Conservation (phyloP, 2,113 vertebrate genomes). For the Blennius ocellaris region DNA sequence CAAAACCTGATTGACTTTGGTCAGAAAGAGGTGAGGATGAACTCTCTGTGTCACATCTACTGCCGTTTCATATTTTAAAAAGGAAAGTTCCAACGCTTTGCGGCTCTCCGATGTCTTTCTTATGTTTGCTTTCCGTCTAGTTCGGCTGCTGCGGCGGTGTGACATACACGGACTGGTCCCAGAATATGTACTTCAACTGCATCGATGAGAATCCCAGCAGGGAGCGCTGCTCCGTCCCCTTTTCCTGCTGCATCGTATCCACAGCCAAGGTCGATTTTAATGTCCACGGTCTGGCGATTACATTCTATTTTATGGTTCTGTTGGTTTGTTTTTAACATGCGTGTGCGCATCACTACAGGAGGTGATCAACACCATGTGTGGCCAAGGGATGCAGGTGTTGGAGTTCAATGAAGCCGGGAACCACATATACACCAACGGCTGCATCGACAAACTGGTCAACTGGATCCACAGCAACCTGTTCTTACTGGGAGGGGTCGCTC, state of each 20-base stretch:
- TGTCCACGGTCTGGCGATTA: too few species aligned
- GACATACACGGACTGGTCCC: constrained; percentile 90
- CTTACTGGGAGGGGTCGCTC: constrained; percentile 89
- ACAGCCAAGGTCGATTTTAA: constrained; percentile 77
- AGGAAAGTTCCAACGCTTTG: too few species aligned
- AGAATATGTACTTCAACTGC: constrained; percentile 94
- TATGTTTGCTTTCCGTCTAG: constrained; percentile 66
- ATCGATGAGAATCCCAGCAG: constrained; percentile 84
- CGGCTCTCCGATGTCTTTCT: background rate
- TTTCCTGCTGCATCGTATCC: constrained; percentile 86
- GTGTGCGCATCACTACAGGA: constrained; percentile 61
- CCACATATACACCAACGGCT: constrained; percentile 91
- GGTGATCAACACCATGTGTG: constrained; percentile 97
- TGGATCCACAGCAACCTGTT: constrained; percentile 96
- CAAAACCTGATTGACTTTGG: constrained; percentile 95
- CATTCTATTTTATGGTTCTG: background rate
- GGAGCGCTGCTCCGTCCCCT: constrained; percentile 93
- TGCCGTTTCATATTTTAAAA: too few species aligned
- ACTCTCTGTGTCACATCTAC: too few species aligned
- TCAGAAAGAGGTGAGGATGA: constrained; percentile 86
- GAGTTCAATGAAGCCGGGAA: constrained; percentile 79
- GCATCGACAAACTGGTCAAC: constrained; percentile 93
- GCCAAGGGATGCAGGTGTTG: constrained; percentile 86
- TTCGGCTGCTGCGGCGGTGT: constrained; percentile 91
- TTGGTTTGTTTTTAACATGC: background rate